Conservation (phyloP, 2,113 vertebrate species). For the Pollimyrus isidori region DNA sequence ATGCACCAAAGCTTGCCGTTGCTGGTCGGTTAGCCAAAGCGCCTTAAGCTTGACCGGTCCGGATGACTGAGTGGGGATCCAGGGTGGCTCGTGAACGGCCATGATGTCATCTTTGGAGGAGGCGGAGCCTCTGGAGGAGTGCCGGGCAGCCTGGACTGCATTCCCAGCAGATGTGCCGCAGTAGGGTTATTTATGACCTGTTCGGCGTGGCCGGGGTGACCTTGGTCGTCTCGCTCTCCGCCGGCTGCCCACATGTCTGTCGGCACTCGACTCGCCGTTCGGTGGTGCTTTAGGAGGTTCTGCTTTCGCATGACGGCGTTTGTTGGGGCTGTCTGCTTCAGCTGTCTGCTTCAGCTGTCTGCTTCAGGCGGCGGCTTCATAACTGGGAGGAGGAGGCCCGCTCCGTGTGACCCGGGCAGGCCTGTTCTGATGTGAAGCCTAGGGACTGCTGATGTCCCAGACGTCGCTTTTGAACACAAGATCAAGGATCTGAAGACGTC, state of each 20-base stretch:
- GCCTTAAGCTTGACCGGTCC: background rate
- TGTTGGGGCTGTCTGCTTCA: background rate
- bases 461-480: background rate
- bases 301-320: background rate
- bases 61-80: background rate
- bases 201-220: background rate
- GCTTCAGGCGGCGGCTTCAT: background rate
- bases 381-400: background rate
- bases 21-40: background rate
- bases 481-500: background rate
- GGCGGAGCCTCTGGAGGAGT: background rate
- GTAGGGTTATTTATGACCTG: background rate
- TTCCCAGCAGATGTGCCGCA: background rate
- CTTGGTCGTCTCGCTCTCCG: background rate
- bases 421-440: background rate
- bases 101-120: too few relatives aligned
- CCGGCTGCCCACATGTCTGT: background rate
- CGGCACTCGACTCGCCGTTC: background rate
- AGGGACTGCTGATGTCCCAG: background rate
- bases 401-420: background rate
- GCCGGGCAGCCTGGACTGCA: too few relatives aligned
- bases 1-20: background rate
- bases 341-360: background rate
- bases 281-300: background rate
- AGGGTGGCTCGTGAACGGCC: background rate